phyloP scores from a whole-genome alignment of 1,140 invertebrate genomes.

The Anthonomus grandis region DNA sequence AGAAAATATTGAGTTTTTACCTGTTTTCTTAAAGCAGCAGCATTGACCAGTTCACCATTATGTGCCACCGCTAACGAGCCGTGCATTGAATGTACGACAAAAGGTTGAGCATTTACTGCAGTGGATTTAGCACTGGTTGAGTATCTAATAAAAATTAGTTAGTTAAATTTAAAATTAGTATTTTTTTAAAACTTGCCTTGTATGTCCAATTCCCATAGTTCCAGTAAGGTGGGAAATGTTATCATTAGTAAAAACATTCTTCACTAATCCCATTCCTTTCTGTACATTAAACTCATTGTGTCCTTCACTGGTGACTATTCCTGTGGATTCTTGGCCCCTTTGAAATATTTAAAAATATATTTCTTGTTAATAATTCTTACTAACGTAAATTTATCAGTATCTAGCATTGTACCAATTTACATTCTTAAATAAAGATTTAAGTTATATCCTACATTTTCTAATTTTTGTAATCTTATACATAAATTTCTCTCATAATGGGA shows the following conservation, averaged over 20 bases:
- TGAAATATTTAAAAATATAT: too few species aligned
- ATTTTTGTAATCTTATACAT: too few species aligned
- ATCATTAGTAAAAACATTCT: slow-evolving; percentile 87
- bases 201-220: slow-evolving; percentile 93
- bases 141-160: slow-evolving; percentile 56
- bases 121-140: slow-evolving; percentile 91
- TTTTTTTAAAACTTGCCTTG: slow-evolving; percentile 58
- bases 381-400: too few species aligned
- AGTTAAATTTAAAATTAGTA: not conserved
- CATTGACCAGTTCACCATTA: slow-evolving; percentile 96
- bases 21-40: slow-evolving; percentile 77
- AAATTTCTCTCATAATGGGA: too few species aligned
- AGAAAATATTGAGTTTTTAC: slow-evolving; percentile 25
- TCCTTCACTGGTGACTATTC: slow-evolving; percentile 89
- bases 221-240: slow-evolving; percentile 82
- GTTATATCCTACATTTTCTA: too few species aligned
- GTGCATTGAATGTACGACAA: slow-evolving; percentile 94
- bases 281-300: slow-evolving; percentile 76
- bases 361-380: too few species aligned
- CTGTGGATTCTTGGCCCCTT: slow-evolving; percentile 95
- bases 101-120: slow-evolving; percentile 91
- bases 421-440: too few species aligned
- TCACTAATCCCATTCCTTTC: slow-evolving; percentile 95
- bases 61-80: slow-evolving; percentile 92
- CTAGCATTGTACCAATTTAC: too few species aligned